A percentile compares a stretch with the other conserved stretches of the same genome.
Conservation (phyloP, 1,140 invertebrate species). For the Rhynchophorus ferrugineus region DNA sequence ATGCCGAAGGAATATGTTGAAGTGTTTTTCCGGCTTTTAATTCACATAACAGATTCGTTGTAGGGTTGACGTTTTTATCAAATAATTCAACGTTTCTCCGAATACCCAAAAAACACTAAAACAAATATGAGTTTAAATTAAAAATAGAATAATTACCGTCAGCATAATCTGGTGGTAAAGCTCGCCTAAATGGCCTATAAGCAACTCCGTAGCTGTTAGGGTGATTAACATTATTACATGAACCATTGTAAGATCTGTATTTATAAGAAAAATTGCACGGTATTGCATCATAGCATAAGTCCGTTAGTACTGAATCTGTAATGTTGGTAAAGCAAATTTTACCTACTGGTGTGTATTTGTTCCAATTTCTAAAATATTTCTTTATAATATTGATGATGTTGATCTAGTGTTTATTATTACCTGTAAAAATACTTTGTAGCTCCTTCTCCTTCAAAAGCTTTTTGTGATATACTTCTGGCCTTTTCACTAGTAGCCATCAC, state of each 20-base stretch:
- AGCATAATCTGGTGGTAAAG: constrained; percentile 64
- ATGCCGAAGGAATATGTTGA: too few relatives aligned
- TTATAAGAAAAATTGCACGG: constrained; percentile 22
- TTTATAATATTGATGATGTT: neutral
- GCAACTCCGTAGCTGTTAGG: constrained; percentile 61
- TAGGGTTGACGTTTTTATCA: too few relatives aligned
- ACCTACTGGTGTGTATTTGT: neutral
- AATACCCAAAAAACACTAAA: too few relatives aligned
- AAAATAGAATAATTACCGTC: constrained; percentile 50
- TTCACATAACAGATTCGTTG: too few relatives aligned
- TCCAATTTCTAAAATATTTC: constrained; percentile 1
- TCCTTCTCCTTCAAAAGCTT: constrained; percentile 56
- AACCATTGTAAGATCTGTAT: constrained; percentile 68
- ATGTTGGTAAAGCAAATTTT: constrained; percentile 18
- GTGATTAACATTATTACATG: constrained; percentile 70
- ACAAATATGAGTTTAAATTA: constrained; percentile 6
- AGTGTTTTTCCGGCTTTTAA: too few relatives aligned
- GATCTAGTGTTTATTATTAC: constrained; percentile 19
- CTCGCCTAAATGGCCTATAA: constrained; percentile 67
- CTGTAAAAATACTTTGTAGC: constrained; percentile 52
- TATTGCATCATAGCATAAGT: constrained; percentile 14
- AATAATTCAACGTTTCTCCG: too few relatives aligned
- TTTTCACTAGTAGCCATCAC: constrained; percentile 52
- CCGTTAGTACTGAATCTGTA: constrained; percentile 5
- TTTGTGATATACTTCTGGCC: constrained; percentile 51